Percentiles rank a stretch among this genome's conserved stretches.
These are phyloP conservation scores for Nothura maculosa DNA, from an alignment of 2,797 vertebrate species.

Conservation along the genomic window DNA sequence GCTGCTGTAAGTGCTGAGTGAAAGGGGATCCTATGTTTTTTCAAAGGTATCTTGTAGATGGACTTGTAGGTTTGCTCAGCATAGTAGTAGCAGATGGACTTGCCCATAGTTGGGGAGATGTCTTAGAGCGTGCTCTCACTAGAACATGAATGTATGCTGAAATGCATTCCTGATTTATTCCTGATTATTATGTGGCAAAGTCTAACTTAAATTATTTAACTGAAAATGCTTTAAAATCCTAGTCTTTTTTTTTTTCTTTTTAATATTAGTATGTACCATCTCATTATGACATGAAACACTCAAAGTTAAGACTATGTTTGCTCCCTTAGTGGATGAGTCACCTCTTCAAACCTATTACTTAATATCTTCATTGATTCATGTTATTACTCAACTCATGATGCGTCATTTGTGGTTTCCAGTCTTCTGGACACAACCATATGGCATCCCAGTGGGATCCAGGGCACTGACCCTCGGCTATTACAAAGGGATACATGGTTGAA, in stretches of 20 bases:
- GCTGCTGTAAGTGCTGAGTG: neutral
- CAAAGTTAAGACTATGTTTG: slow-evolving; percentile 48
- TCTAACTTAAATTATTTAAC: neutral
- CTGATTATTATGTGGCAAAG: neutral
- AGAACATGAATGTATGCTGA: neutral
- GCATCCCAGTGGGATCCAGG: slow-evolving; percentile 32
- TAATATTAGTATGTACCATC: neutral
- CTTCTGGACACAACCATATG: slow-evolving; percentile 38
- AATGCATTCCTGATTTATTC: neutral
- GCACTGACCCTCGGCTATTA: slow-evolving; percentile 41
- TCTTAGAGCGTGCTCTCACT: neutral
- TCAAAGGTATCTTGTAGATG: neutral
- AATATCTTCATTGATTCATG: slow-evolving; percentile 52
- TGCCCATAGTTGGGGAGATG: neutral
- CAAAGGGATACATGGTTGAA: slow-evolving; percentile 49
- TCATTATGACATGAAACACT: slow-evolving; percentile 7
- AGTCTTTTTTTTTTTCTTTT: neutral
- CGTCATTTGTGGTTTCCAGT: slow-evolving; percentile 52
- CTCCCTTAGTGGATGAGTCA: slow-evolving; percentile 32
- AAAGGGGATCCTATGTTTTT: neutral
- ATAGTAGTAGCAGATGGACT: neutral
- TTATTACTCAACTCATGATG: slow-evolving; percentile 11
- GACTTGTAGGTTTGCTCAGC: neutral
- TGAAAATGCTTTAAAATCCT: neutral
- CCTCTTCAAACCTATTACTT: slow-evolving; percentile 40